Evolutionary conservation across 2,888 invertebrate species (phyloP).

Genomic region (Aromia moschata): DNA sequence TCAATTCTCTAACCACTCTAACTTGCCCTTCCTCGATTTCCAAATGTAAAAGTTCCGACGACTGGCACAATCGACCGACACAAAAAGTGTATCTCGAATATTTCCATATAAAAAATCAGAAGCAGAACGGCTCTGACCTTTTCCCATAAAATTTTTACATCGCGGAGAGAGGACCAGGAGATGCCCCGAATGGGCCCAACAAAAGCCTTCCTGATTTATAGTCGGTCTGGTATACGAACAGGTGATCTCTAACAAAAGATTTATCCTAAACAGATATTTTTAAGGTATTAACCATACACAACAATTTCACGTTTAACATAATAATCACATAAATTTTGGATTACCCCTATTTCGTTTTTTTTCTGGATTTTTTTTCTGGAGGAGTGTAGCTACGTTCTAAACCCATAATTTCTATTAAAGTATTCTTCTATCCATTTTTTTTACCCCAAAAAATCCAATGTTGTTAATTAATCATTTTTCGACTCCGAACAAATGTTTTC

Average conservation of each 20-base stretch:
- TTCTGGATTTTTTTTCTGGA: too few relatives aligned
- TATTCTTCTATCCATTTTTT: too few relatives aligned
- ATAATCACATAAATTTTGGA: conserved; percentile 28
- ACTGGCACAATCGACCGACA: neutral
- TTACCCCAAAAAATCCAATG: too few relatives aligned
- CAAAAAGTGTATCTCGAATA: neutral
- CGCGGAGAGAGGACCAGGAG: conserved; percentile 27
- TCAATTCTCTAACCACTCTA: neutral
- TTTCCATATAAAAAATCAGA: conserved; percentile 22
- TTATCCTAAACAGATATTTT: conserved; percentile 11
- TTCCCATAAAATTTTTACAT: conserved; percentile 39
- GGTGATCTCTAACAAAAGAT: conserved; percentile 33
- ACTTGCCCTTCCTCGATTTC: neutral
- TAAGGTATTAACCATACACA: neutral
- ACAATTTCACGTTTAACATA: conserved; percentile 38
- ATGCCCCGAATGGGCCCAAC: conserved; percentile 26
- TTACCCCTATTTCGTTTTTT: neutral
- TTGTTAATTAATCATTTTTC: too few relatives aligned
- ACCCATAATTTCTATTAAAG: too few relatives aligned
- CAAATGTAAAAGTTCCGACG: neutral
- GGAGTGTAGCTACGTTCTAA: too few relatives aligned
- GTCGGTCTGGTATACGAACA: conserved; percentile 42
- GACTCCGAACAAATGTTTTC: too few relatives aligned
- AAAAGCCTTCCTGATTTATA: conserved; percentile 45
- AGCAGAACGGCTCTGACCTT: conserved; percentile 21